These are phyloP conservation scores for Rhynchomys soricoides DNA, from an alignment of 2,113 vertebrate genomes.

Conservation along the genomic window DNA sequence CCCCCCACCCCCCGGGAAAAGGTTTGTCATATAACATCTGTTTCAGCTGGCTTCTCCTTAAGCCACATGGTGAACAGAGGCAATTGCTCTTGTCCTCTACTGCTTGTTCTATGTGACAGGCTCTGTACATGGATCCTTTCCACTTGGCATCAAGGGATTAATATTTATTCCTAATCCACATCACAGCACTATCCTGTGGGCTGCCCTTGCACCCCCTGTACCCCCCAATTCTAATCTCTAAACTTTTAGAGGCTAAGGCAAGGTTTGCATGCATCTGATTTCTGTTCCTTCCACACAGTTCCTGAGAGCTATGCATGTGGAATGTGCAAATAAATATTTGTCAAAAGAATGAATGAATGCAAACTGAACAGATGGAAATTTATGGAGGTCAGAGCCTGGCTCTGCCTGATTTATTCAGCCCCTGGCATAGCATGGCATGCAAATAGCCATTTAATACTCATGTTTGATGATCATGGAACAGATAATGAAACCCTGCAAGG, in stretches of 20 bases:
- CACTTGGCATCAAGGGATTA: not conserved
- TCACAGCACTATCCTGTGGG: accelerated
- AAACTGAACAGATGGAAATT: slow-evolving; percentile 50
- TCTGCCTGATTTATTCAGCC: slow-evolving; percentile 66
- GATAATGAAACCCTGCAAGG: slow-evolving; percentile 66
- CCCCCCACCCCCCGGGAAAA: not conserved
- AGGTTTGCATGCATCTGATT: not conserved
- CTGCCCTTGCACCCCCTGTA: not conserved
- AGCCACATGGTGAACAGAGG: not conserved
- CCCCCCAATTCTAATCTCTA: not conserved
- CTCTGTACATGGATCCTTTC: not conserved
- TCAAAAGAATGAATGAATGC: slow-evolving; percentile 52
- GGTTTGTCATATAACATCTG: not conserved
- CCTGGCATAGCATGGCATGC: slow-evolving; percentile 54
- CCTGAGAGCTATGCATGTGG: not conserved
- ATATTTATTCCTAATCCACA: not conserved
- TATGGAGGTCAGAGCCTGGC: slow-evolving; percentile 42
- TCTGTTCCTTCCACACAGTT: not conserved
- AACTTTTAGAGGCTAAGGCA: not conserved
- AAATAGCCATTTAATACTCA: slow-evolving; percentile 72
- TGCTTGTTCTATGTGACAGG: not conserved
- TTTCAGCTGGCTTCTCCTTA: not conserved
- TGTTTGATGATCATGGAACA: slow-evolving; percentile 70
- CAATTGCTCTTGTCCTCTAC: not conserved
- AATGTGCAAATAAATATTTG: slow-evolving; percentile 65